Evolutionary conservation across 2,888 invertebrate genomes (phyloP).

Genomic region (Microdon myrmicae): DNA sequence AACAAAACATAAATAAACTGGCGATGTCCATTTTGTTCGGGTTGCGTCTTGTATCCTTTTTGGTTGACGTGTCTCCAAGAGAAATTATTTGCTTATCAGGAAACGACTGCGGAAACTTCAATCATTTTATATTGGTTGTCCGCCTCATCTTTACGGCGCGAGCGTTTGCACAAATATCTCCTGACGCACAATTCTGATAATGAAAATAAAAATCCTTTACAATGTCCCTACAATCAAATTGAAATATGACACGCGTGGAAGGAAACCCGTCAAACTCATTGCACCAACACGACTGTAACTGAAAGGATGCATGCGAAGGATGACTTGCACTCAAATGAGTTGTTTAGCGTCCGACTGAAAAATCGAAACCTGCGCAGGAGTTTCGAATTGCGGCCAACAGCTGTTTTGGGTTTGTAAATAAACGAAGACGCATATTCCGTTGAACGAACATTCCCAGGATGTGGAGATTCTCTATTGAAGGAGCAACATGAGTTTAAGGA

Average conservation of each 20-base stretch:
- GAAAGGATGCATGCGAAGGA: constrained; percentile 12
- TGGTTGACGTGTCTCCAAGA: constrained; percentile 15
- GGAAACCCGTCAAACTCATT: constrained; percentile 27
- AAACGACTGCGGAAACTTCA: constrained; percentile 11
- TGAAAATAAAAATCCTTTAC: constrained; percentile 6
- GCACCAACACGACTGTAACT: constrained; percentile 3
- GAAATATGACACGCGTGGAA: constrained; percentile 8
- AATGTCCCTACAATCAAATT: constrained; percentile 6
- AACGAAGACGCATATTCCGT: too few species aligned
- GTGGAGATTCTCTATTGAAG: too few species aligned
- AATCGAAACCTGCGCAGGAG: constrained; percentile 57
- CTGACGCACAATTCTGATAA: constrained; percentile 1
- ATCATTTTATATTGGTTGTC: constrained; percentile 3
- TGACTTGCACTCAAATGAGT: constrained; percentile 10
- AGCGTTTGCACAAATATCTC: constrained; percentile 1
- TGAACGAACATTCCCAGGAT: too few species aligned
- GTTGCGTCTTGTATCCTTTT: not conserved
- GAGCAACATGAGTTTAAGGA: too few species aligned
- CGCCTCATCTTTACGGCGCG: constrained; percentile 1
- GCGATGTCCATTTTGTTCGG: constrained; percentile 62
- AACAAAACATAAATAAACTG: constrained; percentile 67
- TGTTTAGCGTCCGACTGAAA: constrained; percentile 32
- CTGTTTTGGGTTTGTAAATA: constrained; percentile 54
- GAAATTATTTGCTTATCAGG: constrained; percentile 8
- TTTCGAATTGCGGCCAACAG: constrained; percentile 42